Percentiles rank a stretch among this genome's conserved stretches.
Conservation (phyloP, 2,797 vertebrate species). For the Paratrypauchen microcephalus region DNA sequence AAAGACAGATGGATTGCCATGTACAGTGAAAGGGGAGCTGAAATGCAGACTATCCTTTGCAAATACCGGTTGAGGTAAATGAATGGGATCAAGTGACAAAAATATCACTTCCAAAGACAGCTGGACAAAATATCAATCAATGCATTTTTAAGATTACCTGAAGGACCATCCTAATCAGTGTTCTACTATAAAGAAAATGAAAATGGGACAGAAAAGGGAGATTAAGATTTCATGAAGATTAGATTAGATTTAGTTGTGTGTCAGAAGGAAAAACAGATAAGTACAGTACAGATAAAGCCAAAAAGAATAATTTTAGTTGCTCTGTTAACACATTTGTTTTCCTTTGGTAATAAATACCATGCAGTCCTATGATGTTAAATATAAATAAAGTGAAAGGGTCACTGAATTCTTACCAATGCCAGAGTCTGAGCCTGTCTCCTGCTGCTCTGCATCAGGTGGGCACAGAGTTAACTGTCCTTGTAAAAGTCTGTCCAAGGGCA, state of each 20-base stretch:
- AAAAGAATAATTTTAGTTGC: background rate
- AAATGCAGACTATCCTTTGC: constrained; percentile 59
- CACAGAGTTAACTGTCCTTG: constrained; percentile 81
- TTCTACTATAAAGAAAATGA: constrained; percentile 95
- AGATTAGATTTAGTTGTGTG: constrained; percentile 37
- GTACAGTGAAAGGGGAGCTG: constrained; percentile 81
- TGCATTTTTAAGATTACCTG: constrained; percentile 89
- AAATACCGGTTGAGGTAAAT: constrained; percentile 74
- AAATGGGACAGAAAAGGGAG: constrained; percentile 95
- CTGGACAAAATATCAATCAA: constrained; percentile 82
- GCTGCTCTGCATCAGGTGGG: constrained; percentile 68
- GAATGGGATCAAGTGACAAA: constrained; percentile 67
- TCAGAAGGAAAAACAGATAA: constrained; percentile 16
- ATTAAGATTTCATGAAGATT: constrained; percentile 82
- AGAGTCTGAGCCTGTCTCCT: constrained; percentile 67
- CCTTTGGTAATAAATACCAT: background rate
- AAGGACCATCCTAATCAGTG: constrained; percentile 96
- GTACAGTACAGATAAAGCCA: background rate
- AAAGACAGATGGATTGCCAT: constrained; percentile 89
- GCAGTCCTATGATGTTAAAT: background rate
- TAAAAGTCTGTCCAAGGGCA: constrained; percentile 90
- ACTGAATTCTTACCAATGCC: constrained; percentile 80
- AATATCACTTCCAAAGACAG: constrained; percentile 62
- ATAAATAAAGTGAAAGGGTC: background rate
- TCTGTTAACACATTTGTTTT: background rate